Evolutionary conservation across 2,888 invertebrate species (phyloP).

Genomic region (Dermolepida albohirtum): DNA sequence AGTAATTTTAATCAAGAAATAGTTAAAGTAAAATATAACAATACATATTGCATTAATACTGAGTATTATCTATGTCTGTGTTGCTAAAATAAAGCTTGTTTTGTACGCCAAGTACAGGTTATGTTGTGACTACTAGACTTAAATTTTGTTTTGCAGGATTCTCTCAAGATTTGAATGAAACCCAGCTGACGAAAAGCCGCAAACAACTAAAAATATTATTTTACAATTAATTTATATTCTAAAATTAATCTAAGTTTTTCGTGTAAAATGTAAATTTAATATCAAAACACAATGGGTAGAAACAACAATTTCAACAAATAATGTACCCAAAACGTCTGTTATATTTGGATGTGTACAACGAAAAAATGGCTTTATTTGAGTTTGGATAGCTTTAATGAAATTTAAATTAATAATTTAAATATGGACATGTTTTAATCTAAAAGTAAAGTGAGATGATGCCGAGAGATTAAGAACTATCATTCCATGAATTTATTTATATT

Average conservation of each 20-base stretch:
- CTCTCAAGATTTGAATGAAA: conserved; percentile 48
- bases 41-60: conserved; percentile 10
- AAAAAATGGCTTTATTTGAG: conserved; percentile 66
- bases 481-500: conserved; percentile 32
- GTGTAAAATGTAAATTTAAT: conserved; percentile 32
- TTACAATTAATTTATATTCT: conserved; percentile 1
- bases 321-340: conserved; percentile 34
- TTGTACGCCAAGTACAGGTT: conserved; percentile 55
- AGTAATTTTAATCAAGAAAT: conserved; percentile 10
- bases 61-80: conserved; percentile 2
- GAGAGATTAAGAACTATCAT: conserved; percentile 32
- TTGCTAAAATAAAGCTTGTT: conserved; percentile 17
- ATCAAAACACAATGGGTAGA: conserved; percentile 34
- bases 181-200: conserved; percentile 9
- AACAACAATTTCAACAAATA: conserved; percentile 23
- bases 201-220: neutral
- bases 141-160: conserved; percentile 54
- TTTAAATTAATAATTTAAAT: conserved; percentile 42
- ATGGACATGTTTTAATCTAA: conserved; percentile 25
- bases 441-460: conserved; percentile 28
- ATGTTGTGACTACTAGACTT: conserved; percentile 55
- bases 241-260: conserved; percentile 1
- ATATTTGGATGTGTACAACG: conserved; percentile 38
- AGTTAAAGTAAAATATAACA: conserved; percentile 11
- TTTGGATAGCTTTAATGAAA: conserved; percentile 58